Conservation (phyloP, 2,113 vertebrate species). For the Ageneiosus marmoratus region DNA sequence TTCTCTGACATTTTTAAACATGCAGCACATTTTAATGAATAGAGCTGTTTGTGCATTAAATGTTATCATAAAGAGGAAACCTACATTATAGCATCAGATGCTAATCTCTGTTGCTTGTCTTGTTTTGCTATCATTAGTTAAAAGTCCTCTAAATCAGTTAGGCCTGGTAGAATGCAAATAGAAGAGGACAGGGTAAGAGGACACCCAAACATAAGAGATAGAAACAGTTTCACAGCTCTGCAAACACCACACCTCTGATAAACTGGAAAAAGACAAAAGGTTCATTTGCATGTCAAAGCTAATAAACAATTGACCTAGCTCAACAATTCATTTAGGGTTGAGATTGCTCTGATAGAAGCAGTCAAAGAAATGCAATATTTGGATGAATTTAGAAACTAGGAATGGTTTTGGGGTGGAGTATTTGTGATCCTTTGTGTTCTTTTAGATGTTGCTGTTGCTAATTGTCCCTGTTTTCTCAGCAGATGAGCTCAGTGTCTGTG, state of each 20-base stretch:
- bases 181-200: conserved; percentile 26
- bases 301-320: conserved; percentile 44
- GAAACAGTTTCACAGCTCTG: conserved; percentile 47
- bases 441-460: conserved; percentile 18
- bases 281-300: conserved; percentile 56
- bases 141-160: conserved; percentile 39
- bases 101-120: conserved; percentile 14
- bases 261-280: conserved; percentile 51
- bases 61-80: background rate
- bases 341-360: conserved; percentile 30
- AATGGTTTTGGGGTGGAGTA: conserved; percentile 11
- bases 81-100: background rate
- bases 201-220: conserved; percentile 31
- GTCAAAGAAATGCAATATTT: background rate
- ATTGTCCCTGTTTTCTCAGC: conserved; percentile 58
- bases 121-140: conserved; percentile 39
- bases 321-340: conserved; percentile 7
- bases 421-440: background rate
- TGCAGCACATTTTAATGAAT: background rate
- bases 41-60: background rate
- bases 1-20: background rate
- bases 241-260: conserved; percentile 56
- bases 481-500: conserved; percentile 83
- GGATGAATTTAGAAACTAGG: background rate
- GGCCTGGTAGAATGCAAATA: conserved; percentile 37